Evolutionary conservation across 2,888 invertebrate species (phyloP), one percentile per base, ranked within the genome.

Genomic region (Brassicogethes aeneus): DNA sequence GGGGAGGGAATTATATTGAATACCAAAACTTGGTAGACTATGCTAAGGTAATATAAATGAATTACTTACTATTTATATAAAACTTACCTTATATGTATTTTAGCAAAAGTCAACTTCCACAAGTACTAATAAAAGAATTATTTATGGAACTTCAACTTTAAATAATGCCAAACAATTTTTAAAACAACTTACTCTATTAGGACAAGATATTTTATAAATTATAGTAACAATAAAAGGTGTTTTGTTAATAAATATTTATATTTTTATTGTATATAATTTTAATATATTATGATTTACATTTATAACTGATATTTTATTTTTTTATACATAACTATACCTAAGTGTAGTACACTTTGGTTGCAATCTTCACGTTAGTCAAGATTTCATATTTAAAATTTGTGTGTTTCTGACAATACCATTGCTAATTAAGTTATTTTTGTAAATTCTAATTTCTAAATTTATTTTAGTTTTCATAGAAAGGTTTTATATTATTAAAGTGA

Each of bases 21-120:
- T 99, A 99, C 69, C 97, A 97, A 69, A 99, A 99, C 75, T 77
- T 99, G 44, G 80, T 89, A 39, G 97, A 97, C 65, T 94, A 94
- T 62, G 86, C 88, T 23, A 94, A 89, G 77, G 84, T 84, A 64
- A 42, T 32, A 14, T 13, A 16, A 8, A 34, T 10, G 12, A 17
- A 40, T 14, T 17, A n/a, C 15, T 17, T 12, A 15, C 5, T n/a
- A n/a, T n/a, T n/a, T n/a, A n/a, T 30, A 31, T 32, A n/a, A 33
- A 30, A 33, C 35, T 16, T 30, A 14, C 38, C 30, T 48, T 31
- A 37, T 46, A 36, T 38, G 45, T 34, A 32, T 32, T 43, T 59
- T 66, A 85, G 80, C 85, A 85, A 74, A 85, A 84, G 64, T 77
- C 78, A 46, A 73, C 79, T 5, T 73, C 80, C 47, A 84, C 83